Conservation (phyloP, 2,888 invertebrate species). For the Coleophora flavipennella region DNA sequence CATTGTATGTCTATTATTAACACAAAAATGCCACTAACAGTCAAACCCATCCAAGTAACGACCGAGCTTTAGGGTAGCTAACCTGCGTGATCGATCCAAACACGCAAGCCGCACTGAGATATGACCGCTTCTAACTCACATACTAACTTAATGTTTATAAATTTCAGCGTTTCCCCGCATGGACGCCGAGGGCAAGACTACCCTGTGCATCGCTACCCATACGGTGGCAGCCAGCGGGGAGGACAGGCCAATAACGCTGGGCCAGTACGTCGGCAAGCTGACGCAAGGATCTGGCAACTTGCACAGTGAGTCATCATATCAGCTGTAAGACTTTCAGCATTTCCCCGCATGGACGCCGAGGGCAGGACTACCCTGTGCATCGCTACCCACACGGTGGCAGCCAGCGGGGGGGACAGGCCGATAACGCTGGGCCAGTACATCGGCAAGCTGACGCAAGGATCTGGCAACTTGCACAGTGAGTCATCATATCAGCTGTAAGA, state of each 20-base stretch:
- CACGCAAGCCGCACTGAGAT: no score
- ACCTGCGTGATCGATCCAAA: no score
- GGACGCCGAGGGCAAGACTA: constrained; percentile 89
- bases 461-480: constrained; percentile 79
- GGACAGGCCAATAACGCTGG: constrained; percentile 86
- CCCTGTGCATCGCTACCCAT: constrained; percentile 81
- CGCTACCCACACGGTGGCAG: constrained; percentile 75
- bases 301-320: constrained; percentile 74
- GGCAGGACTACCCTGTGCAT: constrained; percentile 92
- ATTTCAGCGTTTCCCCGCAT: constrained; percentile 87
- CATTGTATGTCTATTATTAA: no score
- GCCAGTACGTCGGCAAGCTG: constrained; percentile 87
- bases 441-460: constrained; percentile 87
- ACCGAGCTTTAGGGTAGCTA: no score
- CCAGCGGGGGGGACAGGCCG: constrained; percentile 80
- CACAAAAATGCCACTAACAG: no score
- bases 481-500: no score
- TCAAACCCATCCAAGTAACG: no score
- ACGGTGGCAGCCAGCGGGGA: constrained; percentile 78
- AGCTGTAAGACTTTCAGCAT: no score
- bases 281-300: constrained; percentile 83
- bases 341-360: constrained; percentile 87
- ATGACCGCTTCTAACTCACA: no score
- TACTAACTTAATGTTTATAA: no score
- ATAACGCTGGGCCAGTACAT: constrained; percentile 86